Percentiles rank a stretch among this genome's conserved stretches.
Conservation (phyloP, 2,113 vertebrate species). For the Gnathonemus echidnorhynchus region DNA sequence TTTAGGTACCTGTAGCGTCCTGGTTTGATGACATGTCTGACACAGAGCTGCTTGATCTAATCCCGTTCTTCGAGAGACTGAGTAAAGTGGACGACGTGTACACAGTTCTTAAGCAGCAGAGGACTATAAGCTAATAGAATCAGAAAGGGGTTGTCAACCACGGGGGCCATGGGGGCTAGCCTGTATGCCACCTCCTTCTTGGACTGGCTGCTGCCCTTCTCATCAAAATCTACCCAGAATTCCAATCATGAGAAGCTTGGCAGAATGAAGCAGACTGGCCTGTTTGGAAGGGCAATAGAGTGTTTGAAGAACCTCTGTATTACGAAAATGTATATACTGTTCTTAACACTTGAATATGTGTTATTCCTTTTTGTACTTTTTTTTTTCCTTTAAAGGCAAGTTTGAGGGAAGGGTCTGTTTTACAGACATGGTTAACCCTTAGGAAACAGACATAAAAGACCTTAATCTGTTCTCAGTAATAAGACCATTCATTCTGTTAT, state of each 20-base stretch:
- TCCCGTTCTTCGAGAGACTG: conserved; percentile 94
- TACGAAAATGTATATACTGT: conserved; percentile 22
- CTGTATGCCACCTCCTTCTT: conserved; percentile 44
- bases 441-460: not conserved
- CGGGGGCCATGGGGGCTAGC: conserved; percentile 52
- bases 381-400: conserved; percentile 23
- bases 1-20: conserved; percentile 85
- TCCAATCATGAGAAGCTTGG: conserved; percentile 36
- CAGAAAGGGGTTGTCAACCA: conserved; percentile 30
- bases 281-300: conserved; percentile 28
- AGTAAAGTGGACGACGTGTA: conserved; percentile 87
- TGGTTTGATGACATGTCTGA: conserved; percentile 97
- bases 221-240: conserved; percentile 42
- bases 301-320: conserved; percentile 39
- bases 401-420: conserved; percentile 33
- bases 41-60: conserved; percentile 87
- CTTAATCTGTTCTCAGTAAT: conserved; percentile 19
- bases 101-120: conserved; percentile 79
- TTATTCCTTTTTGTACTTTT: conserved; percentile 31
- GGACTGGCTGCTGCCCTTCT: conserved; percentile 51
- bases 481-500: not conserved
- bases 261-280: conserved; percentile 20
- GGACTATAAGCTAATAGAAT: conserved; percentile 75
- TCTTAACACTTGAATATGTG: conserved; percentile 35
- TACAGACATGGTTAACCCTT: not conserved